phyloP scores from a whole-genome alignment of 1,140 invertebrate genomes.

The Eueides isabella region DNA sequence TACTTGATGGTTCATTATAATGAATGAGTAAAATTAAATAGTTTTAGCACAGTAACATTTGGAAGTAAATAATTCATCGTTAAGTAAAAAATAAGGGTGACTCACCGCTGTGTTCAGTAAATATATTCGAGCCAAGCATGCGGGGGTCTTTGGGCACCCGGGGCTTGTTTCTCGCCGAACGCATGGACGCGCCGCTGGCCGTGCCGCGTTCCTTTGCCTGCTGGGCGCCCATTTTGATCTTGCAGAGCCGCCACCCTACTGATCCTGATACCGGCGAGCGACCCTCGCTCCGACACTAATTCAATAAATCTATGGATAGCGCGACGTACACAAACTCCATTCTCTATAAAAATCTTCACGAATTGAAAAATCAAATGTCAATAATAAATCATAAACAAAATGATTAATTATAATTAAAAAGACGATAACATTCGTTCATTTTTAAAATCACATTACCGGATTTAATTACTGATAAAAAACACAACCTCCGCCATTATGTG shows the following conservation, averaged over 20 bases:
- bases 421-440: slow-evolving; percentile 42
- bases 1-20: background rate
- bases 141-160: slow-evolving; percentile 89
- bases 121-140: slow-evolving; percentile 92
- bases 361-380: slow-evolving; percentile 33
- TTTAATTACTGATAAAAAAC: slow-evolving; percentile 60
- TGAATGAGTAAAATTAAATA: background rate
- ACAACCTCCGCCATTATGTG: slow-evolving; percentile 74
- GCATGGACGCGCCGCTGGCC: slow-evolving; percentile 85
- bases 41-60: background rate
- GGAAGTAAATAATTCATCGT: background rate
- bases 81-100: slow-evolving; percentile 42
- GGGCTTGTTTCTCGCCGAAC: slow-evolving; percentile 87
- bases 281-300: slow-evolving; percentile 57
- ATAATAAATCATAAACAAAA: slow-evolving; percentile 18
- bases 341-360: slow-evolving; percentile 34
- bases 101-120: slow-evolving; percentile 94
- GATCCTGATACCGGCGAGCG: slow-evolving; percentile 40
- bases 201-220: slow-evolving; percentile 92
- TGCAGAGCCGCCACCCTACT: slow-evolving; percentile 44
- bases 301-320: slow-evolving; percentile 64
- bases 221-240: slow-evolving; percentile 90
- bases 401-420: slow-evolving; percentile 17
- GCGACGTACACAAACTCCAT: slow-evolving; percentile 59
- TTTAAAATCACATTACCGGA: slow-evolving; percentile 56